These are phyloP conservation scores for Gorsachius magnificus DNA, from an alignment of 2,797 vertebrate species.

Conservation along the genomic window DNA sequence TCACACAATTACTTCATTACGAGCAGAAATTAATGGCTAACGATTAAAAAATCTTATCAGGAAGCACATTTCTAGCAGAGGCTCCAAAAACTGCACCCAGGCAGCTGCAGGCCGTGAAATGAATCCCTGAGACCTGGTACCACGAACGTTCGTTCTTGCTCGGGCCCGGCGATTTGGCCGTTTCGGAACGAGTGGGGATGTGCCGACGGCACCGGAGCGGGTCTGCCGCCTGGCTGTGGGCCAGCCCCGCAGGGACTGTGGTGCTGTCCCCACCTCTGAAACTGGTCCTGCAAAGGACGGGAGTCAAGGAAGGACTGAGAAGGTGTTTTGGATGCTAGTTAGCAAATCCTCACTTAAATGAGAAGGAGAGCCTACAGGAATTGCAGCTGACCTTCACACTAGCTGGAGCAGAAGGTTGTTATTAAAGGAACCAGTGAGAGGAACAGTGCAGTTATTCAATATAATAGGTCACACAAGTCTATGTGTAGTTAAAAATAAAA, in stretches of 20 bases:
- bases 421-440: slow-evolving; percentile 55
- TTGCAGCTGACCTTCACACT: slow-evolving; percentile 67
- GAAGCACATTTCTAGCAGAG: not conserved
- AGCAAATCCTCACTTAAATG: slow-evolving; percentile 64
- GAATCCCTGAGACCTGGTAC: not conserved
- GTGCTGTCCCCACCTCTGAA: not conserved
- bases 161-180: not conserved
- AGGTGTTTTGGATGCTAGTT: slow-evolving; percentile 59
- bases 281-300: not conserved
- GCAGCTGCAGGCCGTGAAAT: not conserved
- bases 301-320: slow-evolving; percentile 24
- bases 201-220: not conserved
- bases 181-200: not conserved
- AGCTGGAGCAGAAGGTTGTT: slow-evolving; percentile 69
- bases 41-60: slow-evolving; percentile 36
- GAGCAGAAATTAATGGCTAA: not conserved
- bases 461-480: slow-evolving; percentile 61
- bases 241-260: not conserved
- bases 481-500: slow-evolving; percentile 63
- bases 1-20: slow-evolving; percentile 31
- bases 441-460: slow-evolving; percentile 56
- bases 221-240: not conserved
- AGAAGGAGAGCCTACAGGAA: slow-evolving; percentile 48
- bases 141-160: not conserved
- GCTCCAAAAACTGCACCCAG: not conserved